These are phyloP conservation scores for Eupithecia pulchellata DNA, from an alignment of 2,888 invertebrate species.

Conservation along the genomic window DNA sequence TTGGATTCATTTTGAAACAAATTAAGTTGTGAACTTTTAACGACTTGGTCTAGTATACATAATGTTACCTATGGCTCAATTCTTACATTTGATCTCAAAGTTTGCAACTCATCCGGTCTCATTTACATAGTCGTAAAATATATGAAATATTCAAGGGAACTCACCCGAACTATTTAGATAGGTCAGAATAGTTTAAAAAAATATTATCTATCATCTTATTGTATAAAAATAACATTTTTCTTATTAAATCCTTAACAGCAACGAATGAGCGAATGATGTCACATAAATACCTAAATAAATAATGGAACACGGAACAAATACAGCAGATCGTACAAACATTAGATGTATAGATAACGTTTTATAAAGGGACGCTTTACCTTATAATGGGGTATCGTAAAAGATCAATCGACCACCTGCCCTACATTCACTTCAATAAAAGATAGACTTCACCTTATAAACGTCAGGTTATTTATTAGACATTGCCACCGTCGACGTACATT, in stretches of 20 bases:
- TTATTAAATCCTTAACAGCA: not conserved
- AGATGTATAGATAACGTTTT: conserved; percentile 18
- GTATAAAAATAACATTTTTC: not conserved
- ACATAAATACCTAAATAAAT: too few species aligned
- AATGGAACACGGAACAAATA: too few species aligned
- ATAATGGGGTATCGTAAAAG: conserved; percentile 22
- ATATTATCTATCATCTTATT: not conserved
- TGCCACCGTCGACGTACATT: not conserved
- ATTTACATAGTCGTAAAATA: conserved; percentile 1
- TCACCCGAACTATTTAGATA: not conserved
- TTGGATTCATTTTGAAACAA: not conserved
- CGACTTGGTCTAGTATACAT: not conserved
- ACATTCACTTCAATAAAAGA: conserved; percentile 23
- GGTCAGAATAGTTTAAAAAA: not conserved
- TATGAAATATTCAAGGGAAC: not conserved
- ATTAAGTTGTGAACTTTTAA: conserved; percentile 4
- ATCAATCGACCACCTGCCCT: conserved; percentile 35
- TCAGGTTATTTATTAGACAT: conserved; percentile 1
- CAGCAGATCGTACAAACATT: too few species aligned
- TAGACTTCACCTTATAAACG: conserved; percentile 5
- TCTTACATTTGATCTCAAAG: not conserved
- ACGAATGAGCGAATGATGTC: not conserved
- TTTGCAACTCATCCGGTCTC: not conserved
- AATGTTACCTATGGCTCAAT: not conserved
- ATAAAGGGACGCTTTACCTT: conserved; percentile 11